A percentile compares a stretch with the other conserved stretches of the same genome.
Evolutionary conservation across 1,140 invertebrate genomes (phyloP).

Genomic region (Bombus turneri): DNA sequence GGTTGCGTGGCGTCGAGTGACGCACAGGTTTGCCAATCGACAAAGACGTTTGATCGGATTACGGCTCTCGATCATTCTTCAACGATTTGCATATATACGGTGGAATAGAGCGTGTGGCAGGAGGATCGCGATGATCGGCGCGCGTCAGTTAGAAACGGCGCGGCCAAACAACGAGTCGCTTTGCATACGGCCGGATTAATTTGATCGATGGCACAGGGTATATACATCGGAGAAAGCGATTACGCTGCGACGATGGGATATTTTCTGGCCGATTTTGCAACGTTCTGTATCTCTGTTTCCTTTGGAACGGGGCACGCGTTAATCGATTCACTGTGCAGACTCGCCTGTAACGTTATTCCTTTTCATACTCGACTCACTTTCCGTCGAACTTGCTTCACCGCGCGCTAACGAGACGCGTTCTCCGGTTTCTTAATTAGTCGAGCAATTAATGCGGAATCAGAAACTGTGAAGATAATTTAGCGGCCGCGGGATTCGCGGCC

Average conservation of each 20-base stretch:
- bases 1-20: neutral
- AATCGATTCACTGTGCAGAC: neutral
- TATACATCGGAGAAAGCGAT: neutral
- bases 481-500: constrained; percentile 5
- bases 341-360: neutral
- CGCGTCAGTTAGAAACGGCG: neutral
- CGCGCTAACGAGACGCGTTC: constrained; percentile 9
- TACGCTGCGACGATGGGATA: neutral
- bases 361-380: constrained; percentile 4
- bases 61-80: constrained; percentile 10
- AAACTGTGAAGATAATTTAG: constrained; percentile 32
- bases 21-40: neutral
- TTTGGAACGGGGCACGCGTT: neutral
- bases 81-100: constrained; percentile 20
- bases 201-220: constrained; percentile 75
- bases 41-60: constrained; percentile 21
- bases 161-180: constrained; percentile 71
- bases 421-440: constrained; percentile 30
- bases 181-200: constrained; percentile 75
- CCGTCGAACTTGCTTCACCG: neutral
- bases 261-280: neutral
- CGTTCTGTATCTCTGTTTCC: neutral
- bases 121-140: constrained; percentile 22
- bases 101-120: neutral
- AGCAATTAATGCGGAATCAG: constrained; percentile 37